Evolutionary conservation across 1,140 invertebrate species (phyloP).

Genomic region (Drosophila ogumai): DNA sequence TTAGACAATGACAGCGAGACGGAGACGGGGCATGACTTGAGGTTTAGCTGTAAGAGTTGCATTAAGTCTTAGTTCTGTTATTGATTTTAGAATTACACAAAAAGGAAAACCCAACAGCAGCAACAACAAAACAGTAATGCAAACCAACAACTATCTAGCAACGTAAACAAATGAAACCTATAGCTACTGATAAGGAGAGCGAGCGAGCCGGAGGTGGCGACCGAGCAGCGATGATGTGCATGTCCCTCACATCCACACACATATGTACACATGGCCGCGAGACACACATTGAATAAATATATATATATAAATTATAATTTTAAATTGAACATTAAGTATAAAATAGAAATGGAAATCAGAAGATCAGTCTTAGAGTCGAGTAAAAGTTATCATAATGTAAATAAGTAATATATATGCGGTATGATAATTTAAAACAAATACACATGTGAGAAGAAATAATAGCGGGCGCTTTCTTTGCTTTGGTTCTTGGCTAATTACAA

Average conservation of each 20-base stretch:
- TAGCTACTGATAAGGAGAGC: slow-evolving; percentile 32
- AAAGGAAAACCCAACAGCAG: neutral
- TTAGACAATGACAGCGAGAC: slow-evolving; percentile 18
- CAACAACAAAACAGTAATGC: slow-evolving; percentile 15
- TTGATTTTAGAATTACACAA: slow-evolving; percentile 21
- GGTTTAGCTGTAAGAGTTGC: slow-evolving; percentile 10
- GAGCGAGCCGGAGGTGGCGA: neutral
- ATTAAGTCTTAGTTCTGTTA: slow-evolving; percentile 40
- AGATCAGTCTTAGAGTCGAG: slow-evolving; percentile 29
- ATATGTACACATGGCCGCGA: slow-evolving; percentile 1
- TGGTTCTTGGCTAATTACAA: neutral
- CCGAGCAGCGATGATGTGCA: slow-evolving; percentile 9
- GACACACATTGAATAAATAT: slow-evolving; percentile 19
- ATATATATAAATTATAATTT: slow-evolving; percentile 41
- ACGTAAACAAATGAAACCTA: slow-evolving; percentile 42
- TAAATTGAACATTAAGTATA: slow-evolving; percentile 34
- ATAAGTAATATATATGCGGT: slow-evolving; percentile 64
- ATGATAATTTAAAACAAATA: slow-evolving; percentile 49
- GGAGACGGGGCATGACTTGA: neutral
- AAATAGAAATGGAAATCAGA: slow-evolving; percentile 33
- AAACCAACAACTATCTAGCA: slow-evolving; percentile 52
- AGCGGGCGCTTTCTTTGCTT: neutral
- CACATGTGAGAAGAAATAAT: slow-evolving; percentile 30
- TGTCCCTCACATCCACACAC: slow-evolving; percentile 16
- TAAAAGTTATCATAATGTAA: slow-evolving; percentile 55